These are phyloP conservation scores for Pterophyllum scalare DNA, from an alignment of 2,113 vertebrate genomes.

Conservation along the genomic window DNA sequence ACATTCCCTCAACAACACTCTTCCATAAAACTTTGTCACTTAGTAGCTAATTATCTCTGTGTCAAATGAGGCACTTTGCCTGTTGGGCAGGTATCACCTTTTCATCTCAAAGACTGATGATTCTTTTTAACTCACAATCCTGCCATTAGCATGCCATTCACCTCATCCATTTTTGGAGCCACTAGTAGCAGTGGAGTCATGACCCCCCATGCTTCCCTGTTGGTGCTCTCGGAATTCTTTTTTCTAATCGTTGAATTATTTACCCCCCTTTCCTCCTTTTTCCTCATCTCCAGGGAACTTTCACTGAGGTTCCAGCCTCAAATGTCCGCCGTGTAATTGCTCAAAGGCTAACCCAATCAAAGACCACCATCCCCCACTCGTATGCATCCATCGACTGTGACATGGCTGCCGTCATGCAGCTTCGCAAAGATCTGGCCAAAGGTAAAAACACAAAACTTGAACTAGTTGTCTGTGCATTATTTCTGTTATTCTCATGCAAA, in stretches of 20 bases:
- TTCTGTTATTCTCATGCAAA: not conserved
- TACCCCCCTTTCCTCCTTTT: not conserved
- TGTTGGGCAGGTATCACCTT: not conserved
- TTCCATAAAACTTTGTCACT: not conserved
- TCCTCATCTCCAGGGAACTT: conserved; percentile 85
- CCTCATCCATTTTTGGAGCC: not conserved
- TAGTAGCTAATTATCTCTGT: not conserved
- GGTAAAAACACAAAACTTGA: conserved; percentile 70
- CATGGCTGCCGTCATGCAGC: conserved; percentile 87
- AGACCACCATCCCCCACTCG: conserved; percentile 92
- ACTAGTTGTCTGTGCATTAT: not conserved
- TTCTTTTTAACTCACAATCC: not conserved
- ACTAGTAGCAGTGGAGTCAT: not conserved
- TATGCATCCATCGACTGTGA: conserved; percentile 92
- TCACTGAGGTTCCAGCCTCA: conserved; percentile 92
- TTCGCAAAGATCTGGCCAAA: conserved; percentile 88
- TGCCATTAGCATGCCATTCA: not conserved
- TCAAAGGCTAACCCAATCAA: conserved; percentile 93
- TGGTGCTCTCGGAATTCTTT: not conserved
- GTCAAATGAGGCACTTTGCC: not conserved
- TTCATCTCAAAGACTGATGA: not conserved
- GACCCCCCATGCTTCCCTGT: not conserved
- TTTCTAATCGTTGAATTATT: conserved; percentile 13
- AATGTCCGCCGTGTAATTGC: conserved; percentile 93
- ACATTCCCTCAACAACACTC: not conserved